Evolutionary conservation across 2,888 invertebrate genomes (phyloP), one percentile per base, ranked within the genome.

Genomic region (Corythucha ciliata): DNA sequence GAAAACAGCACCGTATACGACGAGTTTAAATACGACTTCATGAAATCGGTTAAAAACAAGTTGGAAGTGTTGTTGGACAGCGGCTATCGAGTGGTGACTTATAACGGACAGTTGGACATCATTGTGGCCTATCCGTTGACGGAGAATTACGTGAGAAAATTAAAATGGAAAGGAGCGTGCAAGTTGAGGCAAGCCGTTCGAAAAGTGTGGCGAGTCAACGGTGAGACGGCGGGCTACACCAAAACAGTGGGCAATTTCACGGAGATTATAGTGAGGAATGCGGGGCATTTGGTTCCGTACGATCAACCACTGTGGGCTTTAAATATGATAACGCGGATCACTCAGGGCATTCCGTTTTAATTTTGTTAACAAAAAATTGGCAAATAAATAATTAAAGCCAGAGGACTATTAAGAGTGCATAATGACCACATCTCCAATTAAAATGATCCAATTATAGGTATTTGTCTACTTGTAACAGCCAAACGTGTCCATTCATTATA

Each of bases 41-140:
- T 89, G 0, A 78, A 86, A 63, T 81, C 83, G 0, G 80, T 88
- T 6, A 83, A 85, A 8, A 75, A 76, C 0, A 79, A 80, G 76
- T 71, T 87, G 49, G 72, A 77, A 0, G 80, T 81, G 60, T 68
- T 88, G 0, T 64, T 85, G 1, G 72, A 78, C 32, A 68, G 78
- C 59, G 29, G 54, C 33, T 83, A 83, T 62, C 72, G 74, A 65
- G 77, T 88, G 7, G 74, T 91, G 40, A 75, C 91, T 55, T 93
- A 91, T 66, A 90, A 81, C 64, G 93, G 93, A 0, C 91, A 93
- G 65, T 67, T 93, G 57, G 93, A 93, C 66, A 83, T 93, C n/a
- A 88, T 92, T 57, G 91, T 91, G 0, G 88, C 90, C 0, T 88
- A 89, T 68, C 88, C 90, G 0, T 66, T 88, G 42, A 91, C 91